phyloP scores from a whole-genome alignment of 2,113 vertebrate species.

The Mus spicilegus region DNA sequence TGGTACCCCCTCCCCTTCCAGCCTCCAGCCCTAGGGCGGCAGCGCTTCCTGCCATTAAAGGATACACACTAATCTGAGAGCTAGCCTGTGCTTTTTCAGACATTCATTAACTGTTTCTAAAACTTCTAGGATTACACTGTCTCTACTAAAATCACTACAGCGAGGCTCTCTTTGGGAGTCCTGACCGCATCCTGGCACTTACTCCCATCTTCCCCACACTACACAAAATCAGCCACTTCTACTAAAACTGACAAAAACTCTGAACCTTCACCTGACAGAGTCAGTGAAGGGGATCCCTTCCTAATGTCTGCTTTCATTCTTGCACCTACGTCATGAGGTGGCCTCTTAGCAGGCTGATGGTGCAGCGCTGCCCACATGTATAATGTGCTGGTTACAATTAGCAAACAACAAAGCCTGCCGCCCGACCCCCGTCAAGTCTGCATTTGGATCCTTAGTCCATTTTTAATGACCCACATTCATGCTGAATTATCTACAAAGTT shows the following conservation, averaged over 20 bases:
- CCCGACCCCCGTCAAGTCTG: background rate
- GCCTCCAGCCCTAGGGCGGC: background rate
- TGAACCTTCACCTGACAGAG: background rate
- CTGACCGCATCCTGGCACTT: background rate
- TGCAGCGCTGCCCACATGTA: background rate
- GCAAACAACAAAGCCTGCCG: background rate
- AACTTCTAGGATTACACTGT: background rate
- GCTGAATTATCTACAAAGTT: background rate
- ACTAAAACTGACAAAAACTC: background rate
- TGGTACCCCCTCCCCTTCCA: background rate
- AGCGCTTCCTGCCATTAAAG: background rate
- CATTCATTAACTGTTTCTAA: background rate
- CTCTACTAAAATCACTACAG: conserved; percentile 10
- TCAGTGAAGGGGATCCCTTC: background rate
- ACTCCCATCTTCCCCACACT: background rate
- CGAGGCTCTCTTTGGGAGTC: background rate
- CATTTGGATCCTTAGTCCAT: background rate
- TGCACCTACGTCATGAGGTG: background rate
- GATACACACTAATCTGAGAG: background rate
- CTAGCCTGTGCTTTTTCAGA: background rate
- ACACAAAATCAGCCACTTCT: background rate
- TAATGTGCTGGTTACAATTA: too few species aligned
- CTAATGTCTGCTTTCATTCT: conserved; percentile 8
- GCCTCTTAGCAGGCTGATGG: background rate
- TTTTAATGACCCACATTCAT: conserved; percentile 1